Evolutionary conservation across 2,113 vertebrate genomes (phyloP).

Genomic region (Ammospiza nelsoni): DNA sequence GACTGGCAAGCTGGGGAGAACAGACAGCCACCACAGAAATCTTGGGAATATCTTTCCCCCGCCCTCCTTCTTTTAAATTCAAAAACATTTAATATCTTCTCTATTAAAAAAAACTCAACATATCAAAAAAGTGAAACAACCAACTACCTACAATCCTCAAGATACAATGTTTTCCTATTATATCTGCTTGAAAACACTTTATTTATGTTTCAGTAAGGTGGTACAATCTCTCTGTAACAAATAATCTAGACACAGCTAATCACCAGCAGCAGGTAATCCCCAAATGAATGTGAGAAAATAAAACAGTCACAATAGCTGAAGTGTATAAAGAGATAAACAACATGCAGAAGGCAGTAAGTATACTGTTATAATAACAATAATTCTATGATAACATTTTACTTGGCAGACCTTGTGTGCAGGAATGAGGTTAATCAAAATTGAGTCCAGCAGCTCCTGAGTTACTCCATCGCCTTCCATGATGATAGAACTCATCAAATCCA

Average conservation of each 20-base stretch:
- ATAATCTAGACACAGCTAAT: background rate
- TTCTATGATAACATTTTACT: background rate
- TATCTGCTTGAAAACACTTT: background rate
- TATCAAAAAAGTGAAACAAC: background rate
- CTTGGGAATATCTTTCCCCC: rapidly evolving
- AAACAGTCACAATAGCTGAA: rapidly evolving
- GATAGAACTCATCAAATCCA: conserved; percentile 99
- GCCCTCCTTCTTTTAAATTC: rapidly evolving
- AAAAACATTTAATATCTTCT: background rate
- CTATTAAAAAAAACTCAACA: background rate
- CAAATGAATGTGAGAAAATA: background rate
- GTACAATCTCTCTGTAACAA: background rate
- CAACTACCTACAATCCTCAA: background rate
- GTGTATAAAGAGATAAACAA: background rate
- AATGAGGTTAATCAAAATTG: conserved; percentile 99
- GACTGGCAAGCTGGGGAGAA: background rate
- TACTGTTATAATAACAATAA: too few species aligned
- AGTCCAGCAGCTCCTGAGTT: conserved; percentile 97
- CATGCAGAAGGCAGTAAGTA: background rate
- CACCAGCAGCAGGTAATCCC: background rate
- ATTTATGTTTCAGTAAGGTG: background rate
- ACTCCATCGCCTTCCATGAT: conserved; percentile 99
- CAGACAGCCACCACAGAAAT: background rate
- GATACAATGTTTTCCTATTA: background rate
- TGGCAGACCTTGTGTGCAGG: conserved; percentile 93